Base-by-base conservation (phyloP, 2,888 invertebrate genomes). In the Pammene fasciana region DNA sequence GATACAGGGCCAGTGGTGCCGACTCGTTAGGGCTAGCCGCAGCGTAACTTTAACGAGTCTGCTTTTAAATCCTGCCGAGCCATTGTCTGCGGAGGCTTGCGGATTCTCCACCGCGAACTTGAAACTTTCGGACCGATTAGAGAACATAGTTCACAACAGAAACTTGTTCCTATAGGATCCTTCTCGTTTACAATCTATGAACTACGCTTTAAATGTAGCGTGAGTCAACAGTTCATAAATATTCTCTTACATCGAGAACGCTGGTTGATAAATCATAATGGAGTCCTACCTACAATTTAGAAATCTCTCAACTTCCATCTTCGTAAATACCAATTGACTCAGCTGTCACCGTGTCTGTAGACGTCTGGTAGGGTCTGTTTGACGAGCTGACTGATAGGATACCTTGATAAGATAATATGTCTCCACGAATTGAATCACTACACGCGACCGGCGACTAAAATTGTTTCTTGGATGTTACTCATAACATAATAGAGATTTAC, bases 41-140 rank as follows among this genome's bases (percentile, higher is more conserved):
- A 18, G 66, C 64, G 67, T 46, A 38, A 71, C 46, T 70, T 72
- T 75, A 74, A 74, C 71, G 72, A 74, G 74, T 54, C 67, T 60
- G 70, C 68, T 72, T 72, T 71, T 62, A 72, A 73, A 60, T 62
- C 62, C 70, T 52, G 45, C 57, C 52, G 36, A 45, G 38, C 59
- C 55, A 59, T 64, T 66, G 65, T 65, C 50, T 48, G 60, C 14
- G 10, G 5, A 34, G 52, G 56, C 50, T 43, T 59, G 46, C 62
- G 34, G 36, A 50, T 36, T 43, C 64, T 64, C 62, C 48, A 45
- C 26, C 16, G 38, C 52, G 6, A 61, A 48, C 38, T 64, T 45
- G 34, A 11, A 67, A 56, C 68, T 68, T 68, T 34, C 41, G 62
- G 48, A 34, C 67, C 14, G 55, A n/a, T 26, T 50, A 46, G 41